These are phyloP conservation scores for Amphipyra tragopoginis DNA, from an alignment of 2,888 invertebrate genomes.

Conservation along the genomic window DNA sequence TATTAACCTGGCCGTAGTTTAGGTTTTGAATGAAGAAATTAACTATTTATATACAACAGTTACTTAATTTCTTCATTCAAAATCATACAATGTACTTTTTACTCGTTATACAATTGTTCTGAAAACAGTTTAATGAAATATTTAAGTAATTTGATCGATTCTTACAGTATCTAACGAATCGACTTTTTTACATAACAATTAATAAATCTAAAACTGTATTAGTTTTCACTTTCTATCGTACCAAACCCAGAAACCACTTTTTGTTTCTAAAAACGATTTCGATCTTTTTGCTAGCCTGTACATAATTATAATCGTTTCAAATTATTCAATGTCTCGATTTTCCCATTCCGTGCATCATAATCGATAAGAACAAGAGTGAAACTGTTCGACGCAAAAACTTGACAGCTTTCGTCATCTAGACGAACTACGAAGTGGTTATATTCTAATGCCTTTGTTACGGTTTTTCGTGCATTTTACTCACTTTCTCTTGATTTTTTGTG, in stretches of 20 bases:
- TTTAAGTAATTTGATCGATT: not conserved
- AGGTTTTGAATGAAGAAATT: too few relatives aligned
- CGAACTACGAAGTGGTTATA: slow-evolving; percentile 19
- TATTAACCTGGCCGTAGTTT: too few relatives aligned
- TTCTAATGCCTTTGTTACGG: slow-evolving; percentile 18
- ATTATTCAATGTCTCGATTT: slow-evolving; percentile 17
- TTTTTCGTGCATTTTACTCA: slow-evolving; percentile 13
- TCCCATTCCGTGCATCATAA: slow-evolving; percentile 12
- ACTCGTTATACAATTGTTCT: too few relatives aligned
- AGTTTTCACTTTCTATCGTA: slow-evolving; percentile 31
- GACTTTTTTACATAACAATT: too few relatives aligned
- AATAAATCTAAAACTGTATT: not conserved
- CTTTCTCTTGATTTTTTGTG: slow-evolving; percentile 25
- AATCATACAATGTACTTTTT: too few relatives aligned
- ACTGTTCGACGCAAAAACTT: slow-evolving; percentile 35
- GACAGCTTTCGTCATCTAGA: slow-evolving; percentile 9
- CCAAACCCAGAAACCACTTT: too few relatives aligned
- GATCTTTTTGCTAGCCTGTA: not conserved
- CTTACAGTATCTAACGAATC: too few relatives aligned
- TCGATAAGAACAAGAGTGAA: slow-evolving; percentile 39
- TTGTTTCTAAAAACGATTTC: too few relatives aligned
- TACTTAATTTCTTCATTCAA: not conserved
- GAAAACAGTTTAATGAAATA: not conserved
- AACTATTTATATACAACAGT: too few relatives aligned
- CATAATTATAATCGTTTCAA: slow-evolving; percentile 27